A percentile compares a stretch with the other conserved stretches of the same genome.
phyloP scores from a whole-genome alignment of 53 echinoderm and acorn worm genomes.

The Temnopleurus reevesii region DNA sequence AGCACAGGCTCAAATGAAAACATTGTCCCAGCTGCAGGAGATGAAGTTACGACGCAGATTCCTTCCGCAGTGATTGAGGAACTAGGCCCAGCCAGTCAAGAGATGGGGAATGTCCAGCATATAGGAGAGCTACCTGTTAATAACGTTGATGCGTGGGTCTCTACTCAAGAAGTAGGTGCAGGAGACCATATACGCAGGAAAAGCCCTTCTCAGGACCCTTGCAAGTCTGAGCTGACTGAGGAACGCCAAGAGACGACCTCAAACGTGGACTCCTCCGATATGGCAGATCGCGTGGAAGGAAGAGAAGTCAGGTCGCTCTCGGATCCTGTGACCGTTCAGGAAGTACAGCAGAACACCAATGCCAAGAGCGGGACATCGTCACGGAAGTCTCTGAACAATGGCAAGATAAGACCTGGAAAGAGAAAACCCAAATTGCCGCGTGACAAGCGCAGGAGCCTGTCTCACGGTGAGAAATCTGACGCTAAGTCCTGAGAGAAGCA shows the following conservation, averaged over 20 bases:
- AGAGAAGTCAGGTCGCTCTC: constrained; percentile 29
- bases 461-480: constrained; percentile 16
- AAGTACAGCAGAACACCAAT: background rate
- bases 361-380: background rate
- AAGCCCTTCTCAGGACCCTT: background rate
- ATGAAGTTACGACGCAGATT: background rate
- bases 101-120: background rate
- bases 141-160: background rate
- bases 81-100: background rate
- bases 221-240: background rate
- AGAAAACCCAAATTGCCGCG: constrained; percentile 29
- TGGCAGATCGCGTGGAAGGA: background rate
- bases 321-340: constrained; percentile 43
- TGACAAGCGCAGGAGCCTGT: constrained; percentile 16
- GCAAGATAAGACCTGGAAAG: constrained; percentile 50
- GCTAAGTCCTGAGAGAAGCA: background rate
- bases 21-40: background rate
- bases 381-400: constrained; percentile 34
- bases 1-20: background rate
- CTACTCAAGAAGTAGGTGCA: background rate
- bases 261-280: background rate
- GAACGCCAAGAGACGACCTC: background rate
- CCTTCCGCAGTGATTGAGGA: background rate
- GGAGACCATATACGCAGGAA: background rate
- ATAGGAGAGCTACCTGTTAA: background rate